phyloP scores from a whole-genome alignment of 2,113 vertebrate genomes.

The Beaufortia kweichowensis region DNA sequence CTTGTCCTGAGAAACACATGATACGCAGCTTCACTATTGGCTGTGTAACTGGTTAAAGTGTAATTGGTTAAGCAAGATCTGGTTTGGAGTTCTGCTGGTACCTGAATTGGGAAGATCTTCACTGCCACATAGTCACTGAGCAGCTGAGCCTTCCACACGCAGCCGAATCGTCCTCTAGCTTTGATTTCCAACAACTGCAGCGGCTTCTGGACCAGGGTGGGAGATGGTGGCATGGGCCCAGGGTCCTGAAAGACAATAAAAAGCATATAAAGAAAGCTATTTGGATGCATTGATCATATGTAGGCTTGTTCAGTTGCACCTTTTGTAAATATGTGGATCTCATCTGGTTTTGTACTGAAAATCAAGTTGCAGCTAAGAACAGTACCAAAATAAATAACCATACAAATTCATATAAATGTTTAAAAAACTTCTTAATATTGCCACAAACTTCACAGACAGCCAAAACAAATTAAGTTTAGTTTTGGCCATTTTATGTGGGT shows the following conservation, averaged over 20 bases:
- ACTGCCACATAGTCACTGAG: slow-evolving; percentile 94
- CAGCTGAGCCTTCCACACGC: slow-evolving; percentile 97
- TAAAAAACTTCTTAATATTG: no score
- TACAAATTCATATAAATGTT: no score
- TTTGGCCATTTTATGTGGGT: no score
- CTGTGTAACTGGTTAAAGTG: slow-evolving; percentile 32
- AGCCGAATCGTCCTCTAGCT: slow-evolving; percentile 95
- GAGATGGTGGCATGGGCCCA: slow-evolving; percentile 90
- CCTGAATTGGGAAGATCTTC: slow-evolving; percentile 98
- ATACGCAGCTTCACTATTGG: neutral
- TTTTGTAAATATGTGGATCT: neutral
- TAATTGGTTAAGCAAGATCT: slow-evolving; percentile 26
- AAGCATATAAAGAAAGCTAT: neutral
- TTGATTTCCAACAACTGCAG: slow-evolving; percentile 95
- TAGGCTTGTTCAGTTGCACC: no score
- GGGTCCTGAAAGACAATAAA: slow-evolving; percentile 79
- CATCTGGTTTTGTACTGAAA: no score
- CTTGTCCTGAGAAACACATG: slow-evolving; percentile 81
- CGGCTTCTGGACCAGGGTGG: slow-evolving; percentile 88
- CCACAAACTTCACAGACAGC: no score
- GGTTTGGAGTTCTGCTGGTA: slow-evolving; percentile 53
- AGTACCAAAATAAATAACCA: no score
- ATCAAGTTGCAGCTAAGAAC: no score
- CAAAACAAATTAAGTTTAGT: no score
- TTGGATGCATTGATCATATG: no score